Evolutionary conservation across 1,140 invertebrate genomes (phyloP).

Genomic region (Daktulosphaira vitifoliae): DNA sequence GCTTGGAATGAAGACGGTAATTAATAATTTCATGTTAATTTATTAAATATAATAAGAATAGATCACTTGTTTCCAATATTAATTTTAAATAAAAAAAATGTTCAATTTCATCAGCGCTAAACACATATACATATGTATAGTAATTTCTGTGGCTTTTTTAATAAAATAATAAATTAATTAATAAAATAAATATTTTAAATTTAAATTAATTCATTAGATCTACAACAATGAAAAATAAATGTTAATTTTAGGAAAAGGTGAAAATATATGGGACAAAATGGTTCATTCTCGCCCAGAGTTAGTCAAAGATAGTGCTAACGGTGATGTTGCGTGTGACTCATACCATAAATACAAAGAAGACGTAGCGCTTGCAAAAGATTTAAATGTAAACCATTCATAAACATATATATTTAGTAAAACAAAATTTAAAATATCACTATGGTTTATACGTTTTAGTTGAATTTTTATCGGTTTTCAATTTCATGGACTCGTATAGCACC

Average conservation of each 20-base stretch:
- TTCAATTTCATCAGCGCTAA: no score
- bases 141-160: no score
- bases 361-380: slow-evolving; percentile 45
- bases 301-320: slow-evolving; percentile 50
- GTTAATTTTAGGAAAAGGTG: slow-evolving; percentile 41
- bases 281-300: slow-evolving; percentile 43
- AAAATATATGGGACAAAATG: slow-evolving; percentile 42
- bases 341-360: slow-evolving; percentile 53
- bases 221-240: background rate
- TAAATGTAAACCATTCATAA: slow-evolving; percentile 43
- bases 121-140: no score
- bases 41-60: background rate
- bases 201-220: no score
- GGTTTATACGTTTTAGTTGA: slow-evolving; percentile 38
- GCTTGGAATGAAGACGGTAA: slow-evolving; percentile 58
- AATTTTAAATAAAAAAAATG: no score
- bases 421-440: no score
- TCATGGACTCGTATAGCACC: slow-evolving; percentile 60
- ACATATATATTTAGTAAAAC: no score
- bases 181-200: background rate
- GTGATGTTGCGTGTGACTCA: slow-evolving; percentile 51
- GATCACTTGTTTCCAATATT: no score
- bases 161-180: background rate
- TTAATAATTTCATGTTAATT: background rate
- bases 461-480: slow-evolving; percentile 61